phyloP scores from a whole-genome alignment of 2,113 vertebrate species.

The Benitochromis conjunctus region DNA sequence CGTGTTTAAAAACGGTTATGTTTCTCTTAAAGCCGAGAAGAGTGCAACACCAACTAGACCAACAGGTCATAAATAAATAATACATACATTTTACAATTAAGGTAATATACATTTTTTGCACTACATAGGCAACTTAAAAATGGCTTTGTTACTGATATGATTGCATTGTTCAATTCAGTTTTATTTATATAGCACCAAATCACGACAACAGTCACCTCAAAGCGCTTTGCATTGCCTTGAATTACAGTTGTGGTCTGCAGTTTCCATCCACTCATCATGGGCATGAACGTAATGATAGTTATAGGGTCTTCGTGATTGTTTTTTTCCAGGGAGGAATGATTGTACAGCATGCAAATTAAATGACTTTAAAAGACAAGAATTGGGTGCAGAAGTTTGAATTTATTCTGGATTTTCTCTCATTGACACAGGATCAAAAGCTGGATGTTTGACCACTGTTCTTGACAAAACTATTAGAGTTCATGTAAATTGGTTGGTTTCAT shows the following conservation, averaged over 20 bases:
- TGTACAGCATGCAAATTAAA: background rate
- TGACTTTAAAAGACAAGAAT: background rate
- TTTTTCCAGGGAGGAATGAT: background rate
- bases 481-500: background rate
- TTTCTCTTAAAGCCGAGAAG: background rate
- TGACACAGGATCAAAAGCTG: background rate
- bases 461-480: background rate
- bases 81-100: no score
- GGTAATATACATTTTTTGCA: fast-evolving
- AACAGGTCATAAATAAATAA: no score
- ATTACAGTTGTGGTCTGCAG: background rate
- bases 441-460: background rate
- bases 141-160: background rate
- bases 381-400: background rate
- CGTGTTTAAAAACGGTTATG: background rate
- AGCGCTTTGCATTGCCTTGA: background rate
- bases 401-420: background rate
- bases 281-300: background rate
- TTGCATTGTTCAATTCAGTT: background rate
- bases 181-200: no score
- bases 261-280: background rate
- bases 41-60: background rate
- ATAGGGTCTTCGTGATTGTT: background rate
- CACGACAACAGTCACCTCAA: no score
- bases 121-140: background rate